Percentiles rank a stretch among this genome's conserved stretches.
phyloP scores from a whole-genome alignment of 1,140 invertebrate species.

The Drosophila prosaltans region DNA sequence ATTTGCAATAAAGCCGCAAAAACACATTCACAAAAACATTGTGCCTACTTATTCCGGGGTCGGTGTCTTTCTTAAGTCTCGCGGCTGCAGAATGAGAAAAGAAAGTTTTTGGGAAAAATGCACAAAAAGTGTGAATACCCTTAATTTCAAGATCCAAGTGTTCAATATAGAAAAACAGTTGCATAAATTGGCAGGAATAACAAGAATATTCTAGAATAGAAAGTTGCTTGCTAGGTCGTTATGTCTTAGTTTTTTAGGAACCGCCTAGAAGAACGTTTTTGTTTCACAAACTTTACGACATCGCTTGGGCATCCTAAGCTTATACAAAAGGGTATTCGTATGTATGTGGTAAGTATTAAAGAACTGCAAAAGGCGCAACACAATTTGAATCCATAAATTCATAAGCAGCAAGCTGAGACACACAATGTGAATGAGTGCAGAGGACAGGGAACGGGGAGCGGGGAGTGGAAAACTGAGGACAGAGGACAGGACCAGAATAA shows the following conservation, averaged over 20 bases:
- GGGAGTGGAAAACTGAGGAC: neutral
- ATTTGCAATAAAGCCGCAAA: conserved; percentile 37
- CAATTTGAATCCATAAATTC: conserved; percentile 65
- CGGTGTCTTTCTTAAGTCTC: neutral
- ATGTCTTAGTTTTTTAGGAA: too few relatives aligned
- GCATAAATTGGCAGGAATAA: too few relatives aligned
- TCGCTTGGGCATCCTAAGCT: neutral
- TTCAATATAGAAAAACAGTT: neutral
- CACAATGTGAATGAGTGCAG: conserved; percentile 41
- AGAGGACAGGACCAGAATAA: conserved; percentile 19
- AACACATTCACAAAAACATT: conserved; percentile 8
- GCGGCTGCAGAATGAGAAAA: neutral
- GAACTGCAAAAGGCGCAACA: conserved; percentile 24
- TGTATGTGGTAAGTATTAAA: conserved; percentile 17
- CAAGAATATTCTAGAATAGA: too few relatives aligned
- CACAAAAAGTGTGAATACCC: neutral
- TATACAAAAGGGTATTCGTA: neutral
- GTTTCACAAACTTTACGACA: neutral
- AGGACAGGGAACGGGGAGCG: conserved; percentile 20
- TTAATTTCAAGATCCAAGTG: neutral
- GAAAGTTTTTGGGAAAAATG: neutral
- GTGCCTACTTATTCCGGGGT: conserved; percentile 9
- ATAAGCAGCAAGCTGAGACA: conserved; percentile 40
- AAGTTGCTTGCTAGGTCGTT: too few relatives aligned
- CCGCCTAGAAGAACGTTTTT: neutral